phyloP scores from a whole-genome alignment of 2,797 vertebrate genomes.

The Vultur gryphus region DNA sequence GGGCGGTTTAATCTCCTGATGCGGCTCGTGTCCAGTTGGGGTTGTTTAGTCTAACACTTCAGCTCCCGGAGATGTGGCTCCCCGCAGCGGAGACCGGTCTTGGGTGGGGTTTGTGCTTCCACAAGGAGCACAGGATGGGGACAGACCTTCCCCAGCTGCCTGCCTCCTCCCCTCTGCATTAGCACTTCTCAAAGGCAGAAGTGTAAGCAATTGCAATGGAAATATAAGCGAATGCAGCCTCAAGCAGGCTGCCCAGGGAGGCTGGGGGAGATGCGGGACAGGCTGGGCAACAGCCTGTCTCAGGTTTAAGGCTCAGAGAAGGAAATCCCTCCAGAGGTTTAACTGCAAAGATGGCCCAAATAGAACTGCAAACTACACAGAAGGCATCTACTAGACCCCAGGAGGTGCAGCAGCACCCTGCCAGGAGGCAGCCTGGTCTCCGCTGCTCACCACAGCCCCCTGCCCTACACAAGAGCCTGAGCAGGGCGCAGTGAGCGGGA shows the following conservation, averaged over 20 bases:
- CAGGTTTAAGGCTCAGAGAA: not conserved
- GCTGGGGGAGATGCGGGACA: not conserved
- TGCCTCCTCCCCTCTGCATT: not conserved
- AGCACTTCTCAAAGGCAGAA: not conserved
- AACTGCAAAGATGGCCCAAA: not conserved
- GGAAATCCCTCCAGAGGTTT: not conserved
- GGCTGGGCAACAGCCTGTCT: not conserved
- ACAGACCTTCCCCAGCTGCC: not conserved
- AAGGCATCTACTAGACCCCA: not conserved
- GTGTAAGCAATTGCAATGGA: not conserved
- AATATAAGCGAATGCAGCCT: not conserved
- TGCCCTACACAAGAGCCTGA: not conserved
- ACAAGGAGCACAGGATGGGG: not conserved
- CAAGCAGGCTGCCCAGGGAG: too few relatives aligned
- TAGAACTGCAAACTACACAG: not conserved
- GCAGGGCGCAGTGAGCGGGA: not conserved
- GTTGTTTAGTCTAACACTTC: not conserved
- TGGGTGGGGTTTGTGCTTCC: not conserved
- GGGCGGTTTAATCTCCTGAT: not conserved
- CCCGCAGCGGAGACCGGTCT: not conserved
- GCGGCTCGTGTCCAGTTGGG: not conserved
- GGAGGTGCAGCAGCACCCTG: not conserved
- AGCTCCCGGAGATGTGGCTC: rapidly evolving
- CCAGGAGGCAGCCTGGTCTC: not conserved
- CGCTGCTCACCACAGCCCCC: rapidly evolving